A percentile compares a stretch with the other conserved stretches of the same genome.
phyloP scores from a whole-genome alignment of 2,888 invertebrate species.

The Doris montereyensis region DNA sequence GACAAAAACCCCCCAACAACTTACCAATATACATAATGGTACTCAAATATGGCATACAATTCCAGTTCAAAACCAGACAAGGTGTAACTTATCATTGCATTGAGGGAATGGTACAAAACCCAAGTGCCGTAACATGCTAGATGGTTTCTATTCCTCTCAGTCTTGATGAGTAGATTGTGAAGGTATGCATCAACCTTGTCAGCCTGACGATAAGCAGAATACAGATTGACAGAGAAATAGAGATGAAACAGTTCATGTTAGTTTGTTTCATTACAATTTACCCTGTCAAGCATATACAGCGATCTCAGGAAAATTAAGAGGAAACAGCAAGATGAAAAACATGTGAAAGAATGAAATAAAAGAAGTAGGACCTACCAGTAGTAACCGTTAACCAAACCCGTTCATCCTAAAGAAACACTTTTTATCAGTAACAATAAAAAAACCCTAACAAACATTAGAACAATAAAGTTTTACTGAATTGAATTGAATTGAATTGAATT shows the following conservation, averaged over 20 bases:
- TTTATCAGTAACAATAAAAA: neutral
- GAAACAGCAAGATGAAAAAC: no score
- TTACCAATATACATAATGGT: slow-evolving; percentile 86
- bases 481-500: no score
- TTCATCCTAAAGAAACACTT: neutral
- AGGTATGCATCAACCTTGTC: slow-evolving; percentile 90
- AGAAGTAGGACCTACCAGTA: no score
- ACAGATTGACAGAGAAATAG: neutral
- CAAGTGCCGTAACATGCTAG: slow-evolving; percentile 91
- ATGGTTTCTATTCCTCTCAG: slow-evolving; percentile 81
- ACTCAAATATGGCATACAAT: slow-evolving; percentile 95
- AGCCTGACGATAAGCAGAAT: slow-evolving; percentile 77
- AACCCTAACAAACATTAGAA: neutral
- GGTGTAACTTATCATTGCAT: slow-evolving; percentile 89
- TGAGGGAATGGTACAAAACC: slow-evolving; percentile 91
- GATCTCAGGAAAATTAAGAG: no score
- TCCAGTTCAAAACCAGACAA: slow-evolving; percentile 96
- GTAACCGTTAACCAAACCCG: neutral
- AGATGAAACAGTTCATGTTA: no score
- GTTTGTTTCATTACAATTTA: no score
- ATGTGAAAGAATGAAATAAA: no score
- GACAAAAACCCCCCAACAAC: slow-evolving; percentile 32
- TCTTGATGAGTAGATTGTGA: slow-evolving; percentile 80
- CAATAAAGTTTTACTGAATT: no score
- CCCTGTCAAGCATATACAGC: neutral